Base-by-base conservation (phyloP, 1,140 invertebrate genomes). In the Zaprionus vittiger region DNA sequence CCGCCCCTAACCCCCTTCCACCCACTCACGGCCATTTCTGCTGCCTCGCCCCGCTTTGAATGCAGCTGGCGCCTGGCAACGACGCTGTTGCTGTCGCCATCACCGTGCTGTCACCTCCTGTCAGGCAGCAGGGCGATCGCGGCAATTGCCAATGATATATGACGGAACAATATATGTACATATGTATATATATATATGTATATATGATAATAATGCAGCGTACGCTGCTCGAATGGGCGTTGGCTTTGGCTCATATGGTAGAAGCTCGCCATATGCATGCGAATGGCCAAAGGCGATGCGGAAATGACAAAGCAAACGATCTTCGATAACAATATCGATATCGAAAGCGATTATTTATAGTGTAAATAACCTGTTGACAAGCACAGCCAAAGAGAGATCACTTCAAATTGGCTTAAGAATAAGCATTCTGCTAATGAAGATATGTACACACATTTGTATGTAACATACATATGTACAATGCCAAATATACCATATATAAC, bases 121-220 rank as follows among this genome's bases (percentile, higher is more conserved):
- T 60, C 57, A 56, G 44, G 22, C 47, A 31, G 28, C 55, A 9
- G 55, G 26, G 26, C 66, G 66, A 69, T 69, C 56, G 28, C 38
- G 17, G 37, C 69, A 72, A 72, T 72, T 72, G 69, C 37, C 38
- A 26, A 34, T 62, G 72, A 74, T 38, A 74, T 72, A 72, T 72
- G 69, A 72, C 38, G 69, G 69, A 64, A 72, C 44, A 60, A 54
- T 69, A n/a, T 56, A 56, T 44, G 41, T 6, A 59, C 37, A 38
- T 59, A 34, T 9, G 5, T 5, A 52, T 60, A 24, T 2, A 59
- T 22, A 37, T 38, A 61, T 26, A 41, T 22, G 15, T 38, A 28
- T 62, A 62, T 62, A 22, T 56, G 49, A 17, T 38, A 17, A 60
- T 47, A 37, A 52, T 61, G 20, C 44, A 47, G 38, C 17, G 55